Percentiles rank a stretch among this genome's conserved stretches.
Conservation (phyloP, 2,888 invertebrate genomes). For the Cheilosia pagana region DNA sequence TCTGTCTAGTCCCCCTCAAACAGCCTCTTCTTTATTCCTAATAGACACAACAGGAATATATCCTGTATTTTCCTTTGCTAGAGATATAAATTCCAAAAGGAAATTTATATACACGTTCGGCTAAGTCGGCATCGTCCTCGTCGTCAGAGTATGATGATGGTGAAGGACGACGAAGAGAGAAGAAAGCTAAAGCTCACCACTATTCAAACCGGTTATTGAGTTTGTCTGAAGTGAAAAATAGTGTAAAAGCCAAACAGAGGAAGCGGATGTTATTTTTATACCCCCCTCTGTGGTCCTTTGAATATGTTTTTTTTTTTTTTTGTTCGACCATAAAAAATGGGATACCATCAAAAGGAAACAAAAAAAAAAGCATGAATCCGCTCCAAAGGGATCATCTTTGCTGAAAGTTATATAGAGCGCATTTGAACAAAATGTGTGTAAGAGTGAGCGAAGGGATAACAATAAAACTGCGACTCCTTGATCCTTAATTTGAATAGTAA, state of each 20-base stretch:
- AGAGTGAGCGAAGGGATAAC: slow-evolving; percentile 27
- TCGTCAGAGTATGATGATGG: neutral
- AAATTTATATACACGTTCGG: slow-evolving; percentile 49
- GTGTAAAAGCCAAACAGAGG: slow-evolving; percentile 69
- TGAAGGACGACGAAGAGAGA: slow-evolving; percentile 14
- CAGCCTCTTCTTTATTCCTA: slow-evolving; percentile 71
- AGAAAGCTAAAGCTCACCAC: slow-evolving; percentile 57
- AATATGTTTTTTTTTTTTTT: neutral
- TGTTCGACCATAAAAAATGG: slow-evolving; percentile 32
- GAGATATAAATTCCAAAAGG: slow-evolving; percentile 68
- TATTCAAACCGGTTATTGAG: slow-evolving; percentile 70
- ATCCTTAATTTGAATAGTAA: slow-evolving; percentile 64
- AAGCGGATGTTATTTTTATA: slow-evolving; percentile 55
- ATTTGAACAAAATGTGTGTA: slow-evolving; percentile 23
- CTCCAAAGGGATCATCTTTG: slow-evolving; percentile 56
- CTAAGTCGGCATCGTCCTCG: neutral
- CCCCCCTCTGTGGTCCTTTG: slow-evolving; percentile 22
- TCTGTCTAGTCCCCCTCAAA: slow-evolving; percentile 67
- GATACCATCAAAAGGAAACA: slow-evolving; percentile 26
- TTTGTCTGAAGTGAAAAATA: slow-evolving; percentile 75
- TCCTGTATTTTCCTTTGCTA: slow-evolving; percentile 50
- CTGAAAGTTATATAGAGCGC: slow-evolving; percentile 52
- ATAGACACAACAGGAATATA: slow-evolving; percentile 69
- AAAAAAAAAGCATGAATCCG: slow-evolving; percentile 5
- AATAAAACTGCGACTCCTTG: slow-evolving; percentile 64